Evolutionary conservation across 37 sponge, comb jelly and placozoan genomes (phyloP).

Genomic region (Trichoplax adhaerens): DNA sequence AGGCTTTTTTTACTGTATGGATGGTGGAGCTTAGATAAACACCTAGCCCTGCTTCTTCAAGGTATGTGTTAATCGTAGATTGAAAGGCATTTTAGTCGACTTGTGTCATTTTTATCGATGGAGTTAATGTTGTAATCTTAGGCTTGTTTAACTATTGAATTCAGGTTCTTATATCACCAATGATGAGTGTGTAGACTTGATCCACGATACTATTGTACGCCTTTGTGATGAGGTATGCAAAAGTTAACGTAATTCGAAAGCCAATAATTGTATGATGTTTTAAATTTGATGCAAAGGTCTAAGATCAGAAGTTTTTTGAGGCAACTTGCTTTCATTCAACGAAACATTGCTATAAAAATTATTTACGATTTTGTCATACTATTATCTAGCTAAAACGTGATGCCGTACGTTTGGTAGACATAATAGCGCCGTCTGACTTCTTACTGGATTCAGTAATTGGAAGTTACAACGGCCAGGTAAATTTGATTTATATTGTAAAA

Average conservation of each 20-base stretch:
- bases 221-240: conserved; percentile 25
- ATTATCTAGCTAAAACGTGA: conserved; percentile 58
- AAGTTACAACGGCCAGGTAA: conserved; percentile 57
- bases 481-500: not conserved
- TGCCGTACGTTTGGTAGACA: conserved; percentile 71
- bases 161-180: conserved; percentile 46
- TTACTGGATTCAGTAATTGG: conserved; percentile 74
- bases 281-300: not conserved
- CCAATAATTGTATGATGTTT: not conserved
- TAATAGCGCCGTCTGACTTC: conserved; percentile 70
- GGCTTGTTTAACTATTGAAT: not conserved
- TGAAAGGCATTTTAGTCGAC: not conserved
- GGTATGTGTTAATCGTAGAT: conserved; percentile 17
- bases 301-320: not conserved
- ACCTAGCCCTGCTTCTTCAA: conserved; percentile 41
- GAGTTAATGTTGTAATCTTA: not conserved
- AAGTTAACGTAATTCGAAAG: not conserved
- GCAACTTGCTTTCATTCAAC: not conserved
- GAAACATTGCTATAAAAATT: not conserved
- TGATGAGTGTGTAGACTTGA: conserved; percentile 8
- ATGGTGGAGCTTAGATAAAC: conserved; percentile 50
- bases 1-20: conserved; percentile 37
- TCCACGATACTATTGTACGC: conserved; percentile 36
- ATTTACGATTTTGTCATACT: conserved; percentile 1
- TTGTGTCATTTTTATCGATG: not conserved